Evolutionary conservation across 2,888 invertebrate species (phyloP), one percentile per base, ranked within the genome.

Genomic region (Eupithecia tripunctaria): DNA sequence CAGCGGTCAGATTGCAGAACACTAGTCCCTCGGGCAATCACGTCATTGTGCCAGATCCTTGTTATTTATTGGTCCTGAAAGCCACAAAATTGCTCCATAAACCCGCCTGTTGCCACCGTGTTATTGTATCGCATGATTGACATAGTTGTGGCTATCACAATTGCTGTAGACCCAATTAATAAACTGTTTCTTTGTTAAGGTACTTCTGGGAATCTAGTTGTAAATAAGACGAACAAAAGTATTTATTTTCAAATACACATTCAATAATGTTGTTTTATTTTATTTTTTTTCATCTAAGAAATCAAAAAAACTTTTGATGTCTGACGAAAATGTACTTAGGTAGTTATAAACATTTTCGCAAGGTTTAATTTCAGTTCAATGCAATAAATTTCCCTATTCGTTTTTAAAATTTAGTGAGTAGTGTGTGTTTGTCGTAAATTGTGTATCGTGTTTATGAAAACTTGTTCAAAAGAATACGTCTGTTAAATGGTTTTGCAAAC

Each of bases 31-130:
- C 64, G 81, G 85, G 79, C 77, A 82, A 84, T 83, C 84, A 81
- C 82, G 86, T 84, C 85, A 80, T 68, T 88, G 83, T 82, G 86
- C 88, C 82, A 85, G 87, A 89, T 86, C 86, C 82, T 85, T 79
- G 80, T 86, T 84, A 89, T 89, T 90, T 89, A 89, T 87, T 84
- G 84, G 83, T 79, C 64, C 79, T 79, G 79, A 74, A 82, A 82
- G 68, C 80, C 78, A 72, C 79, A 79, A 79, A 82, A 79, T 81
- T 77, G 74, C 76, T 71, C 64, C 38, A 64, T 64, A 64, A 41
- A 64, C 64, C 64, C 25, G 81, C 83, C 84, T 82, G 78, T 81
- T 78, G 77, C 76, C 82, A 81, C 82, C 82, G 82, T 82, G 81
- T 85, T 84, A 71, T 71, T 76, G 66, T 71, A 63, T 76, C 56